phyloP scores from a whole-genome alignment of 2,888 invertebrate species.

The Balanococcus diminutus region DNA sequence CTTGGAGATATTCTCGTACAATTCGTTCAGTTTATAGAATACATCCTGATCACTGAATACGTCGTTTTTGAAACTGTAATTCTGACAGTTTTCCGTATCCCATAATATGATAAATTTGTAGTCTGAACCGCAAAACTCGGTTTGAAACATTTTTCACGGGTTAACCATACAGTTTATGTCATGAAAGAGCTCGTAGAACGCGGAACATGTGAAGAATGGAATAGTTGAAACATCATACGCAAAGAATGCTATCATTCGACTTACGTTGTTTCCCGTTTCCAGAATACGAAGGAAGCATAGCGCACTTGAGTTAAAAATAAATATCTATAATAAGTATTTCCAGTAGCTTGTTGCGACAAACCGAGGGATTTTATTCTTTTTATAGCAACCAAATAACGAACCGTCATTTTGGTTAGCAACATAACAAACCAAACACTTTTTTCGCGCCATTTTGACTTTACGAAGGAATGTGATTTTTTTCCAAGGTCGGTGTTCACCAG shows the following conservation, averaged over 20 bases:
- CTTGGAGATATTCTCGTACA: slow-evolving; percentile 25
- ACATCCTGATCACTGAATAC: background rate
- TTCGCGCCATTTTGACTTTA: slow-evolving; percentile 44
- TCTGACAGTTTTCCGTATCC: background rate
- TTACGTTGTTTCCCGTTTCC: slow-evolving; percentile 4
- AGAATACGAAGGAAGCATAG: background rate
- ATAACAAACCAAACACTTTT: background rate
- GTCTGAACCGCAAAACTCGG: slow-evolving; percentile 35
- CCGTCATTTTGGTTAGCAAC: background rate
- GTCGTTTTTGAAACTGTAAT: background rate
- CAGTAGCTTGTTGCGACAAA: slow-evolving; percentile 43
- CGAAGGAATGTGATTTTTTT: too few species aligned
- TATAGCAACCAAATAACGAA: slow-evolving; percentile 38
- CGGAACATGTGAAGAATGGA: background rate
- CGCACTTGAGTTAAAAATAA: slow-evolving; percentile 45
- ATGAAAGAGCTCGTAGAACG: background rate
- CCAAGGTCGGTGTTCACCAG: background rate
- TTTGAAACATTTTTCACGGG: slow-evolving; percentile 30
- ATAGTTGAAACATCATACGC: background rate
- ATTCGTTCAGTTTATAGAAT: slow-evolving; percentile 40
- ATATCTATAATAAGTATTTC: slow-evolving; percentile 4
- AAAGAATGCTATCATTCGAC: background rate
- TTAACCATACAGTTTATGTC: background rate
- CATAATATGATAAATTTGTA: slow-evolving; percentile 42
- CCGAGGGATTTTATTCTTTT: background rate